A percentile compares a stretch with the other conserved stretches of the same genome.
phyloP scores from a whole-genome alignment of 2,797 vertebrate genomes.

The Graptemys geographica region DNA sequence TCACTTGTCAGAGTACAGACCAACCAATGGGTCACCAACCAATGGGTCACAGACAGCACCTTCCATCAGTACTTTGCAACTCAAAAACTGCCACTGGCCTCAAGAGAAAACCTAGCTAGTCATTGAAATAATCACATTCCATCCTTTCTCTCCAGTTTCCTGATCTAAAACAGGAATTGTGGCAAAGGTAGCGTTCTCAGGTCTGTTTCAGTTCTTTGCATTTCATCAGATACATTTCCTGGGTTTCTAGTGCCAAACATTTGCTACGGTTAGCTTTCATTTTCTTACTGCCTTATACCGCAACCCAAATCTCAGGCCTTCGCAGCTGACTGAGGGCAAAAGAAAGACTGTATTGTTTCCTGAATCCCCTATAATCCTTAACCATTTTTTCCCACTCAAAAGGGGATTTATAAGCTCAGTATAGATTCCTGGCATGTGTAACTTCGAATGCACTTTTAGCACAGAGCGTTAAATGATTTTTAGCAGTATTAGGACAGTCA shows the following conservation, averaged over 20 bases:
- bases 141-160: neutral
- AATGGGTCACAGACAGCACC: neutral
- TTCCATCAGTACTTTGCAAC: neutral
- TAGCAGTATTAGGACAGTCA: neutral
- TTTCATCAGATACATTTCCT: neutral
- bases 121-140: neutral
- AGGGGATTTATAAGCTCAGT: neutral
- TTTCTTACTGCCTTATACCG: neutral
- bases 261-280: neutral
- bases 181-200: neutral
- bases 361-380: neutral
- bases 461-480: neutral
- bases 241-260: neutral
- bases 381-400: neutral
- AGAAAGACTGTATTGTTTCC: neutral
- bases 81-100: neutral
- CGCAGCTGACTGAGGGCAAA: neutral
- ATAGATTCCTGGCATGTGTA: neutral
- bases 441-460: neutral
- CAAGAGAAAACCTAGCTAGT: too few species aligned
- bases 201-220: neutral
- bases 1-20: too few species aligned
- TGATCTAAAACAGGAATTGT: neutral
- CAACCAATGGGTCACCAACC: too few species aligned
- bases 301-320: neutral